Conservation (phyloP, 2,888 invertebrate genomes). For the Schrankia costaestrigalis region DNA sequence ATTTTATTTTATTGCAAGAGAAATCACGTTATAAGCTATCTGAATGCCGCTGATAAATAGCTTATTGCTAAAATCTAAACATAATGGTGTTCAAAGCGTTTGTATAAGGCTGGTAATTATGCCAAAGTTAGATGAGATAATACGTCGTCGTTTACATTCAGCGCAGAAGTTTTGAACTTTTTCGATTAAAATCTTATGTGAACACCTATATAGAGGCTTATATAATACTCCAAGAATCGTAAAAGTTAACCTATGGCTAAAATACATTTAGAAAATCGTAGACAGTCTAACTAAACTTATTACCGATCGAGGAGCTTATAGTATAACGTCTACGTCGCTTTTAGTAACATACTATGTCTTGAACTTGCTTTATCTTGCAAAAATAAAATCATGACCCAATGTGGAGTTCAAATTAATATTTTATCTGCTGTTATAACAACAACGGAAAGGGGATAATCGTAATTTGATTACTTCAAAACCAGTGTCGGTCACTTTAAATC, state of each 20-base stretch:
- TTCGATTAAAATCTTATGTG: slow-evolving; percentile 33
- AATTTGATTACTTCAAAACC: too few relatives aligned
- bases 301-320: slow-evolving; percentile 52
- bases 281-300: slow-evolving; percentile 63
- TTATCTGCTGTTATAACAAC: too few relatives aligned
- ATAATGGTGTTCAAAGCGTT: slow-evolving; percentile 16
- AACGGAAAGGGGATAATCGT: too few relatives aligned
- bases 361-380: slow-evolving; percentile 43
- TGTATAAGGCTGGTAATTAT: slow-evolving; percentile 39
- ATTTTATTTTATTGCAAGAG: slow-evolving; percentile 43
- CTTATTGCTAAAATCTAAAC: too few relatives aligned
- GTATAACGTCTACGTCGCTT: slow-evolving; percentile 47
- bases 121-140: slow-evolving; percentile 12
- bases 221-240: slow-evolving; percentile 48
- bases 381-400: slow-evolving; percentile 37
- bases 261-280: slow-evolving; percentile 56
- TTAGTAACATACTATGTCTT: slow-evolving; percentile 31
- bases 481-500: too few relatives aligned
- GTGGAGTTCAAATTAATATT: slow-evolving; percentile 24
- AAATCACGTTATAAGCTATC: slow-evolving; percentile 30
- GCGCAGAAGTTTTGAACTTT: slow-evolving; percentile 31
- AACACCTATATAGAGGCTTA: slow-evolving; percentile 47
- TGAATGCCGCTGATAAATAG: slow-evolving; percentile 18
- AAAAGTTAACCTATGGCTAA: slow-evolving; percentile 66
- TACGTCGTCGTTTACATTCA: slow-evolving; percentile 36